Percentiles rank a stretch among this genome's conserved stretches.
Conservation (phyloP, 2,888 invertebrate species). For the Hemicrepidius hirtus region DNA sequence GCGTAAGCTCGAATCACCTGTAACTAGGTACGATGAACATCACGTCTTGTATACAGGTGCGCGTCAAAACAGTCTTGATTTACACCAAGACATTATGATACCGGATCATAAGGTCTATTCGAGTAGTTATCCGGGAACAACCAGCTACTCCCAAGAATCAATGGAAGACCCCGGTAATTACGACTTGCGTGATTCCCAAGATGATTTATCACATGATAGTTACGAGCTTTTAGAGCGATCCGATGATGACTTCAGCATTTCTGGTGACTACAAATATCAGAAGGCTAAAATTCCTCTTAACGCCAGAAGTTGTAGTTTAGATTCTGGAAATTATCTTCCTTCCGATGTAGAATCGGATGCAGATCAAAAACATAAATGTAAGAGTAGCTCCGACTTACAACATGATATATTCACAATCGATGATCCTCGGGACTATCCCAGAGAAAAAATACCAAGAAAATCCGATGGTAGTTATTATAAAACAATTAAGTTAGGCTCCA, state of each 20-base stretch:
- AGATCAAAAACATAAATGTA: conserved; percentile 76
- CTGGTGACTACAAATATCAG: conserved; percentile 67
- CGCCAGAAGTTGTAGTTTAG: conserved; percentile 81
- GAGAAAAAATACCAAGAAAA: conserved; percentile 82
- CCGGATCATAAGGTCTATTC: conserved; percentile 86
- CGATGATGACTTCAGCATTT: conserved; percentile 76
- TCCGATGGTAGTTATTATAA: conserved; percentile 85
- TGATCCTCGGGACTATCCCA: conserved; percentile 83
- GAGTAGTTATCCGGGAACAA: conserved; percentile 90
- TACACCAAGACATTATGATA: conserved; percentile 79
- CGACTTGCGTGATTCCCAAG: conserved; percentile 83
- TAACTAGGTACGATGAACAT: conserved; percentile 83
- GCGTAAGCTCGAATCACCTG: conserved; percentile 79
- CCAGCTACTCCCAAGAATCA: conserved; percentile 79
- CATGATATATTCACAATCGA: conserved; percentile 87
- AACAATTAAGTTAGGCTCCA: conserved; percentile 79
- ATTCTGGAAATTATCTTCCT: conserved; percentile 85
- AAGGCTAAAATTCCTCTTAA: conserved; percentile 66
- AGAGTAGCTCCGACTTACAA: conserved; percentile 81
- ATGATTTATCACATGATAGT: conserved; percentile 91
- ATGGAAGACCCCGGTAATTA: conserved; percentile 79
- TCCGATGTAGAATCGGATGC: conserved; percentile 82
- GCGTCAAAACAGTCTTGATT: conserved; percentile 78
- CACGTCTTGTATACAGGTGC: conserved; percentile 79
- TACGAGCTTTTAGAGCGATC: conserved; percentile 89